A percentile compares a stretch with the other conserved stretches of the same genome.
Conservation (phyloP, 2,888 invertebrate species). For the Dynastes grantii region DNA sequence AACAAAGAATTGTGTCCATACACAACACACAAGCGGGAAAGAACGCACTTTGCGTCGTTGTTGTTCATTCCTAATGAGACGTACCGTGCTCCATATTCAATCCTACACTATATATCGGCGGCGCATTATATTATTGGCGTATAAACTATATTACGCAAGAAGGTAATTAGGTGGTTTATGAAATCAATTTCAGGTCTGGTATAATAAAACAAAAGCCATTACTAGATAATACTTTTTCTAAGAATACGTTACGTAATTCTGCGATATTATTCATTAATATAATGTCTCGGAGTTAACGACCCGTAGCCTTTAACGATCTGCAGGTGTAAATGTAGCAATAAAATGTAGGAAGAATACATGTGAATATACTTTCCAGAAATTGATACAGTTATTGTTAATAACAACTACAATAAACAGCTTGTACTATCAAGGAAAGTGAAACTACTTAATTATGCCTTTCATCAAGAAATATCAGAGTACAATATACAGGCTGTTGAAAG, state of each 20-base stretch:
- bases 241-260: constrained; percentile 15
- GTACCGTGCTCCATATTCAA: constrained; percentile 39
- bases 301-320: background rate
- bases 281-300: background rate
- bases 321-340: background rate
- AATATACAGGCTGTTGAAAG: too few species aligned
- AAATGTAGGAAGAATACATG: background rate
- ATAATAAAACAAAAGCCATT: constrained; percentile 38
- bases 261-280: constrained; percentile 16
- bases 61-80: constrained; percentile 42
- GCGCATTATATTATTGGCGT: constrained; percentile 10
- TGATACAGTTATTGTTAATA: background rate
- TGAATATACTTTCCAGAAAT: background rate
- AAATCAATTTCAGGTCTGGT: constrained; percentile 34
- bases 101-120: constrained; percentile 10
- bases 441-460: too few species aligned
- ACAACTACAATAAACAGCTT: too few species aligned
- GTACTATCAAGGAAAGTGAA: too few species aligned
- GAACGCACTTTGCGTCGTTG: constrained; percentile 34
- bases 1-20: constrained; percentile 35
- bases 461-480: too few species aligned
- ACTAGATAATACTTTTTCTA: constrained; percentile 6
- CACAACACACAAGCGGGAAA: constrained; percentile 10
- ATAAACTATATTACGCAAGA: constrained; percentile 44
- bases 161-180: constrained; percentile 33